phyloP scores from a whole-genome alignment of 2,888 invertebrate species.

The Rotaria magnacalcarata region DNA sequence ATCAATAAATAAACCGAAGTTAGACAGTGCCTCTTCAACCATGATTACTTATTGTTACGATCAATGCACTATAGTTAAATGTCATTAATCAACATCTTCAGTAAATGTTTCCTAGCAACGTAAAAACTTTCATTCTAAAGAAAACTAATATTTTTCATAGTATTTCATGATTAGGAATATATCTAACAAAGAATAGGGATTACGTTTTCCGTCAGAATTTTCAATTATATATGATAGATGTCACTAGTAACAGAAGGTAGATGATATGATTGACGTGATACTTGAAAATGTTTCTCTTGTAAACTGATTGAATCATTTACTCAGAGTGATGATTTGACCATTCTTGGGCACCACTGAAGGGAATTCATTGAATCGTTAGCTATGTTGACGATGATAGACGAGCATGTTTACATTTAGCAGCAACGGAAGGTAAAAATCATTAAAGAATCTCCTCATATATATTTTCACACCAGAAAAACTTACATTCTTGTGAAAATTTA shows the following conservation, averaged over 20 bases:
- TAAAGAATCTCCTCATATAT: too few species aligned
- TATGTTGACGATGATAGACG: neutral
- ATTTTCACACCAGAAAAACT: too few species aligned
- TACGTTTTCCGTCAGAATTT: neutral
- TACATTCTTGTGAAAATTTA: too few species aligned
- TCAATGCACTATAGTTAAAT: neutral
- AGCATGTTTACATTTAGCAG: neutral
- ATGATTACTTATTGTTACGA: conserved; percentile 48
- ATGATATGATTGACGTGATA: too few species aligned
- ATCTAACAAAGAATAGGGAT: too few species aligned
- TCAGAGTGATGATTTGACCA: too few species aligned
- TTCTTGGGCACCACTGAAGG: too few species aligned
- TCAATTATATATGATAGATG: neutral
- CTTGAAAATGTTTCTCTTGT: too few species aligned
- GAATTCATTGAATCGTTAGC: neutral
- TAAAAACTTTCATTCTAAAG: neutral
- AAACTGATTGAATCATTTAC: too few species aligned
- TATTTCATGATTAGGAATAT: neutral
- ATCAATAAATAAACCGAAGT: conserved; percentile 75
- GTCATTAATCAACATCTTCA: neutral
- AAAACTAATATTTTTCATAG: too few species aligned
- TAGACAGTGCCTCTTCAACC: conserved; percentile 59
- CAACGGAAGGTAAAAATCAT: neutral
- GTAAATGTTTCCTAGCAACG: neutral
- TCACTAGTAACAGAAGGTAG: neutral